Conservation (phyloP, 1,140 invertebrate species). For the Drosophila kurseongensis region DNA sequence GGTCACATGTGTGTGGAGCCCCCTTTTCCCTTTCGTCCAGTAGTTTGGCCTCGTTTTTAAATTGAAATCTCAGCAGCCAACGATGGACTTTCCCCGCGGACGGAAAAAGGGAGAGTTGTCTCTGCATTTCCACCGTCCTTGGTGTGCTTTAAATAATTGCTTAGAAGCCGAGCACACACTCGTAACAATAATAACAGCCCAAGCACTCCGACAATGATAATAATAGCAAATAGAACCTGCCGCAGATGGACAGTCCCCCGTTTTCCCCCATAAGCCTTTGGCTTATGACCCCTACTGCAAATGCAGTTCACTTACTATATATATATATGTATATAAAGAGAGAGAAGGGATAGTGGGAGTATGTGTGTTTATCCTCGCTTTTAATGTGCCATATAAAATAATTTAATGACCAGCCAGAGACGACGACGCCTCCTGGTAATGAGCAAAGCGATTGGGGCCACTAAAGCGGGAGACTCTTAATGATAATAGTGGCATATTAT, state of each 20-base stretch:
- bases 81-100: background rate
- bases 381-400: slow-evolving; percentile 82
- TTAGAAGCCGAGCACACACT: slow-evolving; percentile 54
- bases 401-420: slow-evolving; percentile 63
- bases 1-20: slow-evolving; percentile 16
- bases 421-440: slow-evolving; percentile 44
- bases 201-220: slow-evolving; percentile 43
- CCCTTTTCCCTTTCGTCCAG: slow-evolving; percentile 15
- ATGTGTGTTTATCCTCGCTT: slow-evolving; percentile 47
- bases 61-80: slow-evolving; percentile 44
- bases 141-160: slow-evolving; percentile 72
- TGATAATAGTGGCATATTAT: slow-evolving; percentile 62
- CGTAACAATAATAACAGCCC: slow-evolving; percentile 64
- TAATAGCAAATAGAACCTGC: slow-evolving; percentile 59
- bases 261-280: slow-evolving; percentile 9
- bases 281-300: slow-evolving; percentile 40
- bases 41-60: slow-evolving; percentile 46
- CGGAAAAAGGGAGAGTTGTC: slow-evolving; percentile 19
- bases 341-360: background rate
- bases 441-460: slow-evolving; percentile 62
- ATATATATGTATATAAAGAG: slow-evolving; percentile 8
- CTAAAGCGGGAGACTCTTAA: slow-evolving; percentile 53
- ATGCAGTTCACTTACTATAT: slow-evolving; percentile 41
- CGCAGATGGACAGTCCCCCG: slow-evolving; percentile 8
- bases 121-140: slow-evolving; percentile 5